Evolutionary conservation across 2,888 invertebrate genomes (phyloP), one percentile per base, ranked within the genome.

Genomic region (Temnothorax unifasciatus): DNA sequence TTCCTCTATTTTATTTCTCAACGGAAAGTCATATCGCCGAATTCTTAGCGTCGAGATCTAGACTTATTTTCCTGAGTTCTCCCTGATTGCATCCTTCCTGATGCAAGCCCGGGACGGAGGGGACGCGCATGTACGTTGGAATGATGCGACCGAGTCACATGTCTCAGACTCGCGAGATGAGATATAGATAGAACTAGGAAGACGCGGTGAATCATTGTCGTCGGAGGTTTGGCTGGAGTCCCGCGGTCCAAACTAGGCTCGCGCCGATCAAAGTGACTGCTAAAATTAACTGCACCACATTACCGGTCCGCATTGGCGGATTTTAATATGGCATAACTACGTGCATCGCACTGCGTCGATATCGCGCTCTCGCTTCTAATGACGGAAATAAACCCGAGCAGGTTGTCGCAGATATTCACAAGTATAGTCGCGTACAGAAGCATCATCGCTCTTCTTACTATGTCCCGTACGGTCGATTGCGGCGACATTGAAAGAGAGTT

Each of bases 191-290:
- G 92, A 93, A 93, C 91, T 92, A 93, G 93, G 92, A 92, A 93
- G 93, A 91, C 90, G 86, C 74, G 89, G 89, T 93, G 93, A 93
- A 92, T 93, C 93, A 93, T 90, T 92, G 91, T 90, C 91, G 90
- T 91, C 90, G 90, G 91, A 90, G 88, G 54, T 89, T 94, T 94
- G 94, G 93, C 93, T 87, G 89, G 82, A 88, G 90, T 92, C 92
- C 93, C 93, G 89, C 89, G 91, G 87, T 92, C 93, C 93, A 94
- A 94, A 94, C 92, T 94, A 93, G 93, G 93, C 90, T 91, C 88
- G 93, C 88, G 83, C 90, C 90, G 93, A 93, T 93, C 91, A 93
- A 93, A 93, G 91, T 88, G 87, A 90, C 85, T 47, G 83, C 93
- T 93, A 93, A 93, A 92, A 91, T 93, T 93, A 93, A 88, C 88